Evolutionary conservation across 2,113 vertebrate genomes (phyloP).

Genomic region (Mellivora capensis): DNA sequence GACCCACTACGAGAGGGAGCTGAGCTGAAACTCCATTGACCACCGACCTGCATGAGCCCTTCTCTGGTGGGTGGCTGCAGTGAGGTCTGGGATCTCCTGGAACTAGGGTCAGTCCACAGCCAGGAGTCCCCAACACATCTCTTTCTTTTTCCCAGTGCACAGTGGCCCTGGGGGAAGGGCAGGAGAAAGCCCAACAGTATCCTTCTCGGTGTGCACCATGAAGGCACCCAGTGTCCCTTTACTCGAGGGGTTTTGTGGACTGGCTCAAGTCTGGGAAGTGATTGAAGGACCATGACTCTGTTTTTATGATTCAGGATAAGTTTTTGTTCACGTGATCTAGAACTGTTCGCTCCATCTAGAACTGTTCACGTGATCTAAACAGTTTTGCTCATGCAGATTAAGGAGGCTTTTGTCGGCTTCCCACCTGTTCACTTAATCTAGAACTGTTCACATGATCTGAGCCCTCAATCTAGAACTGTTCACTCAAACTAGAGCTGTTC

Average conservation of each 20-base stretch:
- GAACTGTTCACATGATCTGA: not conserved
- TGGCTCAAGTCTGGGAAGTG: not conserved
- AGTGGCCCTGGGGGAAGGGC: no score
- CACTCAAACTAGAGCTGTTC: no score
- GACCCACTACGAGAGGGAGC: not conserved
- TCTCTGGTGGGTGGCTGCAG: no score
- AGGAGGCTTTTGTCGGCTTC: no score
- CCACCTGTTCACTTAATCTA: not conserved
- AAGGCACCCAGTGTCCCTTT: not conserved
- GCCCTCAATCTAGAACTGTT: no score
- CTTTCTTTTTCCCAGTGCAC: not conserved
- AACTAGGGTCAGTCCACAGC: not conserved
- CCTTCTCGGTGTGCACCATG: accelerated
- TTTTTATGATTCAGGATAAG: not conserved
- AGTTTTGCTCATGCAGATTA: no score
- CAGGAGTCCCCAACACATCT: no score
- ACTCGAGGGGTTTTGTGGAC: not conserved
- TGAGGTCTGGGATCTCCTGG: not conserved
- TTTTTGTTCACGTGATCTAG: not conserved
- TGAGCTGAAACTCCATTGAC: not conserved
- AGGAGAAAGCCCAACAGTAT: not conserved
- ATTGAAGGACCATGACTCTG: not conserved
- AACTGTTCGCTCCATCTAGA: not conserved
- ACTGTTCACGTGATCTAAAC: not conserved
- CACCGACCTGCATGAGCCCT: accelerated